Base-by-base conservation (phyloP, 2,113 vertebrate genomes). In the Bagarius yarrelli region DNA sequence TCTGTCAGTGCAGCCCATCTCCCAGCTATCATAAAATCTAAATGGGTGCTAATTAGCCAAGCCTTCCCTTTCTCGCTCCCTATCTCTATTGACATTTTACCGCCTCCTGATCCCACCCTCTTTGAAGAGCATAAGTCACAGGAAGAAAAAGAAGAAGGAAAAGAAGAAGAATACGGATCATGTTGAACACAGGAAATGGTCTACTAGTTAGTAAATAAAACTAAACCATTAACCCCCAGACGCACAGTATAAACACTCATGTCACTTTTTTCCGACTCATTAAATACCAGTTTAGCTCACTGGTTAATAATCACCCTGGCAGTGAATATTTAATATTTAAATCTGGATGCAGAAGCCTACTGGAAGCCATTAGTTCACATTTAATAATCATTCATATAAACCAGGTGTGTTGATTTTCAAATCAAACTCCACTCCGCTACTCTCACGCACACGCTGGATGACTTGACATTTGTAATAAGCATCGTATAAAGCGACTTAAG, bases 51-150 rank as follows among this genome's bases (percentile, higher is more conserved):
- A 99, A 99, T 99, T 99, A 99, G 96, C 95, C 97, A 95, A 95
- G 96, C 96, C 95, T 98, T 98, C 95, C 96, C 95, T 96, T 96
- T 95, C 96, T 96, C 95, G 96, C 95, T 98, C 97, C 96, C 96
- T 97, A 98, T 98, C 98, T 98, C 97, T 99, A 98, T 98, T 98
- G 97, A 98, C 98, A 99, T 99, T 99, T 99, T 96, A 84, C 96
- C 92, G 95, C 61, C 79, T 74, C 93, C 92, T 93, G 93, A 93
- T 92, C 19, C 70, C 44, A 53, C 94, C 93, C 93, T 93, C 93
- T 91, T 67, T 32, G 47, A 94, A 96, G 93, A 94, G 95, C 96
- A 97, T 98, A 98, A 99, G 96, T 98, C 97, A 98, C 95, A 92
- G 94, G 93, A 95, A 95, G 50, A 95, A 97, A 96, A 98, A 97